phyloP scores from a whole-genome alignment of 2,797 vertebrate genomes.

The Ambastaia sidthimunki region DNA sequence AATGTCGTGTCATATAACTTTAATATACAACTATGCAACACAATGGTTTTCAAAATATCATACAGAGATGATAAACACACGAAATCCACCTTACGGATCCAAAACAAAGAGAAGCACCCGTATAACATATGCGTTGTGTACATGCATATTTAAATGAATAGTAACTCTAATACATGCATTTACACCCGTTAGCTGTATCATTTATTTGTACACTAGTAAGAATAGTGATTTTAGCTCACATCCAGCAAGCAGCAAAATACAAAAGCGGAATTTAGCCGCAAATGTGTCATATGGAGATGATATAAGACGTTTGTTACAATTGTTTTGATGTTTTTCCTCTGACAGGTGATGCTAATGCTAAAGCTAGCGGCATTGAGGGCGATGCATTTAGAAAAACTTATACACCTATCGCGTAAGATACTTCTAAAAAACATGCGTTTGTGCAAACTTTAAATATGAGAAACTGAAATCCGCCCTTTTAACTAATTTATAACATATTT shows the following conservation, averaged over 20 bases:
- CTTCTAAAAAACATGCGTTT: not conserved
- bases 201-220: not conserved
- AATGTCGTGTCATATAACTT: no score
- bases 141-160: not conserved
- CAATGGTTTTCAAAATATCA: no score
- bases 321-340: not conserved
- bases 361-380: slow-evolving; percentile 36
- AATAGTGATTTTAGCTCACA: not conserved
- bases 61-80: no score
- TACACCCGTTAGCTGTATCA: not conserved
- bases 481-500: not conserved
- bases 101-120: no score
- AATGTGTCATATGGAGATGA: not conserved
- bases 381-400: not conserved
- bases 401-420: not conserved
- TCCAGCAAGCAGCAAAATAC: not conserved
- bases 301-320: not conserved
- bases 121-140: not conserved
- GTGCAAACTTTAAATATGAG: not conserved
- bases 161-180: not conserved
- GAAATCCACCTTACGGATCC: no score
- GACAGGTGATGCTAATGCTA: slow-evolving; percentile 48
- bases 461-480: not conserved
- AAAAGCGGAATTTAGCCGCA: not conserved
- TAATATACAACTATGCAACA: no score